Percentiles rank a stretch among this genome's conserved stretches.
phyloP scores from a whole-genome alignment of 2,113 vertebrate genomes.

The Speoplatyrhinus poulsoni region DNA sequence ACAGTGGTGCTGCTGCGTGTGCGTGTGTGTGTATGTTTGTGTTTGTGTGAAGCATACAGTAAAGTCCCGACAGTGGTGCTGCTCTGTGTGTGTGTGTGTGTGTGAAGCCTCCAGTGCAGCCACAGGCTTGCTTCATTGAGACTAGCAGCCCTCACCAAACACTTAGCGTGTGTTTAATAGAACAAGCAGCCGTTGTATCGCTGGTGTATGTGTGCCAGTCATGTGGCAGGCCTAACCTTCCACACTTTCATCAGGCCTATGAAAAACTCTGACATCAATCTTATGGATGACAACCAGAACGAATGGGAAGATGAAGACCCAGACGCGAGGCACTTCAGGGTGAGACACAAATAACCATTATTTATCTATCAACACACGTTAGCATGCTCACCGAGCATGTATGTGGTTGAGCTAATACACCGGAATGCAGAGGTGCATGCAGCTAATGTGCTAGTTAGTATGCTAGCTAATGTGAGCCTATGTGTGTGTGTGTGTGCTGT shows the following conservation, averaged over 20 bases:
- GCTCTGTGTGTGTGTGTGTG: no score
- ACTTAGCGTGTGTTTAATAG: not conserved
- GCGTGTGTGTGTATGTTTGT: no score
- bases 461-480: not conserved
- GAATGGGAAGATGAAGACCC: conserved; percentile 93
- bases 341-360: conserved; percentile 56
- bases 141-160: not conserved
- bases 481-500: not conserved
- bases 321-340: conserved; percentile 89
- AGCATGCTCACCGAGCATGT: not conserved
- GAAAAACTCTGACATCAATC: conserved; percentile 87
- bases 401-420: not conserved
- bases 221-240: conserved; percentile 13
- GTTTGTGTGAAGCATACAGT: no score
- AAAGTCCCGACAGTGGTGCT: no score
- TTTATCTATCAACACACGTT: not conserved
- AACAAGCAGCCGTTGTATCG: not conserved
- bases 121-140: no score
- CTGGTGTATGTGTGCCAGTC: conserved; percentile 1
- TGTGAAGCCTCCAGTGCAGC: no score
- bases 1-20: no score
- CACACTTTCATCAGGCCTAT: conserved; percentile 80
- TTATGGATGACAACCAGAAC: conserved; percentile 95
- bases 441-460: no score
- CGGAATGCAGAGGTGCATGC: no score